A percentile compares a stretch with the other conserved stretches of the same genome.
Conservation (phyloP, 2,888 invertebrate genomes). For the Eupsilia transversa region DNA sequence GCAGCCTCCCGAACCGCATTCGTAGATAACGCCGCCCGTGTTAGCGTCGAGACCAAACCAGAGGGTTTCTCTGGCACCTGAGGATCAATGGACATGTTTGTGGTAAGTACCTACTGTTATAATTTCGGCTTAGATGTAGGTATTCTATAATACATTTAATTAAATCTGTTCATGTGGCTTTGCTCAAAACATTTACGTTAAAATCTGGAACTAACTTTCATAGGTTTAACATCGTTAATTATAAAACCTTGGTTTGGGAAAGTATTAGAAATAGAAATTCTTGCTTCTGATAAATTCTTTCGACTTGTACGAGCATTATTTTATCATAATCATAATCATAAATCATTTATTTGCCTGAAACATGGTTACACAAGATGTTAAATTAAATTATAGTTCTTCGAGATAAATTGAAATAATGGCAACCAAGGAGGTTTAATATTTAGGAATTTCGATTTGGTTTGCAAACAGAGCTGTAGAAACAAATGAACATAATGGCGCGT, state of each 20-base stretch:
- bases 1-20: conserved; percentile 94
- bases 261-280: background rate
- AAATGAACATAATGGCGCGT: too few relatives aligned
- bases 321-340: too few relatives aligned
- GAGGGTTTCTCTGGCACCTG: conserved; percentile 95
- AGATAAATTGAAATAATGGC: too few relatives aligned
- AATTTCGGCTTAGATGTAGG: background rate
- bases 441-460: too few relatives aligned
- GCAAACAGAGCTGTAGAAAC: too few relatives aligned
- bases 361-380: too few relatives aligned
- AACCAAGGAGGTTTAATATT: too few relatives aligned
- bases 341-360: too few relatives aligned
- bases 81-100: background rate
- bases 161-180: background rate
- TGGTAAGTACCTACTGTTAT: background rate
- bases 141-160: background rate
- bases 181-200: background rate
- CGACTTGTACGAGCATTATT: too few relatives aligned
- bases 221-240: background rate
- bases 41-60: conserved; percentile 96
- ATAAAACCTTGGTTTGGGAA: background rate
- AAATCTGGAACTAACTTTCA: background rate
- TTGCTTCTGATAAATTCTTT: background rate
- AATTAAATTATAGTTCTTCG: too few relatives aligned
- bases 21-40: conserved; percentile 94